Conservation (phyloP, 2,797 vertebrate genomes). For the Bovichtus diacanthus region DNA sequence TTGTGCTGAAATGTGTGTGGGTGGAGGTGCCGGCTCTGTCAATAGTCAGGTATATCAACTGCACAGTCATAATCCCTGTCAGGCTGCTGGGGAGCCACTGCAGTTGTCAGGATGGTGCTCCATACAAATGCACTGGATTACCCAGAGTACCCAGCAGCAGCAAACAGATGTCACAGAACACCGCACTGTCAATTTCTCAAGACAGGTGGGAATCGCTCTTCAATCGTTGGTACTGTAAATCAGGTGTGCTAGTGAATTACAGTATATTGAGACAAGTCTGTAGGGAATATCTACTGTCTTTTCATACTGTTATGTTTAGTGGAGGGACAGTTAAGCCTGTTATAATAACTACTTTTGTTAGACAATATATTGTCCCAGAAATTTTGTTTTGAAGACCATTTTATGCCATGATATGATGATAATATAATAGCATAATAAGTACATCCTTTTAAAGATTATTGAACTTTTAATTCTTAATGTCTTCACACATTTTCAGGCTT, state of each 20-base stretch:
- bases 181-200: conserved; percentile 70
- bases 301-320: conserved; percentile 6
- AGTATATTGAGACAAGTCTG: conserved; percentile 52
- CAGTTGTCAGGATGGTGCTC: conserved; percentile 70
- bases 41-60: conserved; percentile 76
- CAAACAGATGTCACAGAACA: conserved; percentile 77
- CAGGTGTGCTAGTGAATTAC: conserved; percentile 66
- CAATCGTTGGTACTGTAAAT: conserved; percentile 62
- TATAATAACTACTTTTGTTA: too few species aligned
- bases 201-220: conserved; percentile 73
- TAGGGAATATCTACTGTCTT: conserved; percentile 13
- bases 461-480: too few species aligned
- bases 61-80: conserved; percentile 76
- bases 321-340: neutral
- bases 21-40: conserved; percentile 63
- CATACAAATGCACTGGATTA: conserved; percentile 77
- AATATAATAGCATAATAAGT: too few species aligned
- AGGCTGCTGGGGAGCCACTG: conserved; percentile 67
- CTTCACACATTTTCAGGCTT: too few species aligned
- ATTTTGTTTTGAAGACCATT: too few species aligned
- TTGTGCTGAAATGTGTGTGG: conserved; percentile 57
- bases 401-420: too few species aligned
- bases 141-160: conserved; percentile 66
- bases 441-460: too few species aligned
- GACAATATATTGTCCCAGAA: too few species aligned